Percentiles rank a stretch among this genome's conserved stretches.
These are phyloP conservation scores for Synergus gifuensis DNA, from an alignment of 2,888 invertebrate genomes.

Conservation along the genomic window DNA sequence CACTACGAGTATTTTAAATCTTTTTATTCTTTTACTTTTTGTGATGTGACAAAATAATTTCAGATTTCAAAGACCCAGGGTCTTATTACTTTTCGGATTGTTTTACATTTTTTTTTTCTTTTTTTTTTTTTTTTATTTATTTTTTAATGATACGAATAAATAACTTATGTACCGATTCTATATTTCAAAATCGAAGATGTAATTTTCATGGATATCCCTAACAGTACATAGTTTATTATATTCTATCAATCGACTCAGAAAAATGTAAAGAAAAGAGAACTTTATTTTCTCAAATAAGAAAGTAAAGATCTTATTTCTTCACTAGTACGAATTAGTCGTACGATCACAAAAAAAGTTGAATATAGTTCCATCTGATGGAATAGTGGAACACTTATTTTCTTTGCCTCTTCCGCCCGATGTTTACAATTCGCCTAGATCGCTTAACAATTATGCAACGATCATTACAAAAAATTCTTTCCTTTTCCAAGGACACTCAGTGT, in stretches of 20 bases:
- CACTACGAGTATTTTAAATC: not conserved
- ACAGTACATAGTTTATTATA: conserved; percentile 17
- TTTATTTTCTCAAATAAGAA: conserved; percentile 25
- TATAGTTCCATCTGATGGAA: conserved; percentile 11
- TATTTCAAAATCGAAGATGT: not conserved
- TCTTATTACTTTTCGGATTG: conserved; percentile 14
- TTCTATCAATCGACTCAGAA: conserved; percentile 5
- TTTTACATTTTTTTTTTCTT: conserved; percentile 33
- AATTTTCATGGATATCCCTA: not conserved
- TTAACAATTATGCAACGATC: not conserved
- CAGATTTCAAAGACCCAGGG: not conserved
- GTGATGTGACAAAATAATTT: conserved; percentile 9
- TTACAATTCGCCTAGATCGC: conserved; percentile 10
- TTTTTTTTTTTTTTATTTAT: conserved; percentile 38
- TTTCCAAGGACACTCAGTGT: not conserved
- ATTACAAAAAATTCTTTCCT: conserved; percentile 7
- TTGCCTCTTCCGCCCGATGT: conserved; percentile 13
- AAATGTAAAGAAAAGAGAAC: conserved; percentile 18
- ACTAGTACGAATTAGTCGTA: conserved; percentile 28
- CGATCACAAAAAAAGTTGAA: conserved; percentile 22
- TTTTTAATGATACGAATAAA: conserved; percentile 45
- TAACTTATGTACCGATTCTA: conserved; percentile 7
- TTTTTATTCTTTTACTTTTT: not conserved
- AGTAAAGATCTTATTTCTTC: conserved; percentile 30
- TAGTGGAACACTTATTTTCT: conserved; percentile 6